These are phyloP conservation scores for Acleris emargana DNA, from an alignment of 2,888 invertebrate genomes.

Conservation along the genomic window DNA sequence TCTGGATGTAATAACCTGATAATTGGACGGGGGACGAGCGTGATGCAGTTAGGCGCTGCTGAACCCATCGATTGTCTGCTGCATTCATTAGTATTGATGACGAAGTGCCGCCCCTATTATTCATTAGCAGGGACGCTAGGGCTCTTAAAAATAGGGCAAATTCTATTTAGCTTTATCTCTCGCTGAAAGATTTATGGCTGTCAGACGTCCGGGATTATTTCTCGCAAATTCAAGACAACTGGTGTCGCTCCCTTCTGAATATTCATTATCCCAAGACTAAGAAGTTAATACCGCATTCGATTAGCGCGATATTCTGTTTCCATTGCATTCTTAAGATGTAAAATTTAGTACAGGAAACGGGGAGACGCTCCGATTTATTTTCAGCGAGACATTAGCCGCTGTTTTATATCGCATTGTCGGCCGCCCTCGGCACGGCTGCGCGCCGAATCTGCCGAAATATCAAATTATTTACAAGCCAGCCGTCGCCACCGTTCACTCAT, in stretches of 20 bases:
- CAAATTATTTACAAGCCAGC: background rate
- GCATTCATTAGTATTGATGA: constrained; percentile 25
- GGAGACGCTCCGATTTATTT: constrained; percentile 55
- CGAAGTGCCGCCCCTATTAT: constrained; percentile 15
- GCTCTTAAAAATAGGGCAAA: constrained; percentile 34
- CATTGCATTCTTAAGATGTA: constrained; percentile 23
- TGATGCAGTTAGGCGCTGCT: constrained; percentile 5
- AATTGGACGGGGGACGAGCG: background rate
- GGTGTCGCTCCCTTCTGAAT: constrained; percentile 68
- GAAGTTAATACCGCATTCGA: constrained; percentile 61
- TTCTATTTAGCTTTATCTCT: constrained; percentile 39
- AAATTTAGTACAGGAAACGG: constrained; percentile 44
- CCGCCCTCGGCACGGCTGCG: background rate
- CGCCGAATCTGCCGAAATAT: constrained; percentile 4
- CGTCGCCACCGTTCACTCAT: no score
- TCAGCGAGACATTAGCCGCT: constrained; percentile 52
- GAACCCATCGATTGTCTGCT: constrained; percentile 16
- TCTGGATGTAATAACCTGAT: background rate
- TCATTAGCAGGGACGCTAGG: constrained; percentile 15
- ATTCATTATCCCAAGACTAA: constrained; percentile 61
- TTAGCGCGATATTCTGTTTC: constrained; percentile 54
- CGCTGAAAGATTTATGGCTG: constrained; percentile 61
- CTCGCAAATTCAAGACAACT: constrained; percentile 68
- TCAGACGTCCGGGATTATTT: constrained; percentile 63
- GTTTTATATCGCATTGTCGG: constrained; percentile 46